A percentile compares a stretch with the other conserved stretches of the same genome.
These are phyloP conservation scores for Sarcophilus harrisii DNA, from an alignment of 2,797 vertebrate genomes.

Conservation along the genomic window DNA sequence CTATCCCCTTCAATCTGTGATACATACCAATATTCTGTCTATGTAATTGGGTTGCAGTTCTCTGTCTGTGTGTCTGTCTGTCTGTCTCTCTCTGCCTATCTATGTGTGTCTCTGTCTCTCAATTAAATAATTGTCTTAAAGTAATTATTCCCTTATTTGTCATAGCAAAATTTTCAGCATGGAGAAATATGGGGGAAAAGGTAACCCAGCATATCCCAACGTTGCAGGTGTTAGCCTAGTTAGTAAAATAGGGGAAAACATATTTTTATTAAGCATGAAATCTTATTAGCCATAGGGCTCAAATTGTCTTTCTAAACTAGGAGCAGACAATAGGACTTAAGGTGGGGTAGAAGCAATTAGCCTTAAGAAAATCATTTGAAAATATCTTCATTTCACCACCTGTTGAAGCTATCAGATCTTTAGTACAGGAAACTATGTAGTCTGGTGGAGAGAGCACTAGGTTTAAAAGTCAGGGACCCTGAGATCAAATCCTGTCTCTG, in stretches of 20 bases:
- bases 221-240: neutral
- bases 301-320: neutral
- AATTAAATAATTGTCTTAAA: constrained; percentile 68
- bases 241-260: neutral
- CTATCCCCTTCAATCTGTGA: constrained; percentile 68
- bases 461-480: neutral
- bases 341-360: neutral
- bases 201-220: neutral
- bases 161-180: constrained; percentile 15
- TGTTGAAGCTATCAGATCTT: neutral
- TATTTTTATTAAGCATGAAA: neutral
- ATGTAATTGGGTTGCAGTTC: constrained; percentile 60
- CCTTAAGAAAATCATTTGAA: neutral
- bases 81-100: neutral
- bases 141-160: constrained; percentile 47
- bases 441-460: neutral
- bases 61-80: no score
- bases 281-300: neutral
- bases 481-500: neutral
- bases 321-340: neutral
- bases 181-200: constrained; percentile 8
- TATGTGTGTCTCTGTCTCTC: neutral
- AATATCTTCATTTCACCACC: neutral
- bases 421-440: neutral
- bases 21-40: constrained; percentile 1